Evolutionary conservation across 2,113 vertebrate species (phyloP).

Genomic region (Sardina pilchardus): DNA sequence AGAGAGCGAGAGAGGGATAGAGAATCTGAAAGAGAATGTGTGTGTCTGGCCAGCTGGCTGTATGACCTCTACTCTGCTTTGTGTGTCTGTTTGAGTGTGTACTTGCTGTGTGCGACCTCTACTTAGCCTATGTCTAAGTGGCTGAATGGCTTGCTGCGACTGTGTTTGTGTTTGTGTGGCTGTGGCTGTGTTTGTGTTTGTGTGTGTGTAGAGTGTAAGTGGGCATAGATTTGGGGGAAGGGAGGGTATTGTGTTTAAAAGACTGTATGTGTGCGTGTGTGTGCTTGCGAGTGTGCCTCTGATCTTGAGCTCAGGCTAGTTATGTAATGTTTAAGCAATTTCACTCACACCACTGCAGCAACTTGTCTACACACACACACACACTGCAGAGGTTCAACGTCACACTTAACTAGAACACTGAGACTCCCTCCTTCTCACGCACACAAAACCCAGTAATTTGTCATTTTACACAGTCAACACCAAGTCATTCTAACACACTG

Average conservation of each 20-base stretch:
- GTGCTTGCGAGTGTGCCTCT: neutral
- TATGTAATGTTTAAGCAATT: slow-evolving; percentile 11
- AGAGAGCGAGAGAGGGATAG: too few species aligned
- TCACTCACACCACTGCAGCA: neutral
- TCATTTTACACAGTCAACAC: neutral
- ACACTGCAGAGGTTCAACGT: neutral
- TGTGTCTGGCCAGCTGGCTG: neutral
- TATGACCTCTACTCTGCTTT: neutral
- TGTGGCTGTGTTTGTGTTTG: slow-evolving; percentile 13
- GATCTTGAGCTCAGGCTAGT: neutral
- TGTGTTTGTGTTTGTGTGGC: slow-evolving; percentile 20
- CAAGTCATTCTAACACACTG: neutral
- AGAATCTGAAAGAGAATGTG: neutral
- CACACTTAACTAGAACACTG: neutral
- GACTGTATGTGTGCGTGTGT: slow-evolving; percentile 12
- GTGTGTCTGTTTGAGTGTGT: neutral
- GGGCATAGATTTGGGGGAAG: too few species aligned
- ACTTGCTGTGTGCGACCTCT: neutral
- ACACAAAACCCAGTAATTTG: neutral
- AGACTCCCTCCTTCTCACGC: neutral
- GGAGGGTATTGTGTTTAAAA: neutral
- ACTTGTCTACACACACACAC: slow-evolving; percentile 18
- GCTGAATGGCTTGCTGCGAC: neutral
- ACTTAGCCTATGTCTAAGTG: neutral
- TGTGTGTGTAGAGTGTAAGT: slow-evolving; percentile 6